Conservation (phyloP, 2,113 vertebrate genomes). For the Tachycineta bicolor region DNA sequence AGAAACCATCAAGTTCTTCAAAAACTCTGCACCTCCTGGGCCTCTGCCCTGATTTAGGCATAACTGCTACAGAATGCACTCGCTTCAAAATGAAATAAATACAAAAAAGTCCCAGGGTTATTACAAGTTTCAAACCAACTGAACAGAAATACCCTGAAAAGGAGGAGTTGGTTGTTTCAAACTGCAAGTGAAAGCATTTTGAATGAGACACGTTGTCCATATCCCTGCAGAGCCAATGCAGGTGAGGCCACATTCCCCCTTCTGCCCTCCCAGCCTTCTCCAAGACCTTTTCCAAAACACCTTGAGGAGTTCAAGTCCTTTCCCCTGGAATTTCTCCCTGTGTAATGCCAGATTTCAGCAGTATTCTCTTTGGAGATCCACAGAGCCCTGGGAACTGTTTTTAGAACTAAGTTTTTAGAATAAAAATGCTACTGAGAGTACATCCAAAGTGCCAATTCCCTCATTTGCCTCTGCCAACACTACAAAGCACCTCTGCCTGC, state of each 20-base stretch:
- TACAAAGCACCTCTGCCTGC: background rate
- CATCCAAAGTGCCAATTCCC: background rate
- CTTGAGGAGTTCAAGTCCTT: background rate
- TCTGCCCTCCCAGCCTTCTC: background rate
- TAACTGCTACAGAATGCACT: background rate
- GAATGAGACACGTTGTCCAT: rapidly evolving
- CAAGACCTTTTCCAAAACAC: background rate
- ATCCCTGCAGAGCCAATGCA: rapidly evolving
- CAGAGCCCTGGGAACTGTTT: background rate
- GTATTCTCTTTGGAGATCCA: background rate
- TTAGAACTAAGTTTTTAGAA: background rate
- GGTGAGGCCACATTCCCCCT: background rate
- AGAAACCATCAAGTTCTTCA: background rate
- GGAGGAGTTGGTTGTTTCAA: background rate
- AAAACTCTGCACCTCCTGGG: background rate
- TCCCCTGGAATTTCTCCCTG: background rate
- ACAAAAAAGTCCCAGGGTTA: background rate
- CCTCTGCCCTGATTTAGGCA: background rate
- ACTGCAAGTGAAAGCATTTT: background rate
- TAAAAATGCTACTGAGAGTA: background rate
- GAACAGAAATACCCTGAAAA: background rate
- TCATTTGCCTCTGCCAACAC: background rate
- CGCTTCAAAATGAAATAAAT: background rate
- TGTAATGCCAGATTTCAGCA: background rate
- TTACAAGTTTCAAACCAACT: background rate